Evolutionary conservation across 2,888 invertebrate genomes (phyloP).

Genomic region (Panorpa germanica): DNA sequence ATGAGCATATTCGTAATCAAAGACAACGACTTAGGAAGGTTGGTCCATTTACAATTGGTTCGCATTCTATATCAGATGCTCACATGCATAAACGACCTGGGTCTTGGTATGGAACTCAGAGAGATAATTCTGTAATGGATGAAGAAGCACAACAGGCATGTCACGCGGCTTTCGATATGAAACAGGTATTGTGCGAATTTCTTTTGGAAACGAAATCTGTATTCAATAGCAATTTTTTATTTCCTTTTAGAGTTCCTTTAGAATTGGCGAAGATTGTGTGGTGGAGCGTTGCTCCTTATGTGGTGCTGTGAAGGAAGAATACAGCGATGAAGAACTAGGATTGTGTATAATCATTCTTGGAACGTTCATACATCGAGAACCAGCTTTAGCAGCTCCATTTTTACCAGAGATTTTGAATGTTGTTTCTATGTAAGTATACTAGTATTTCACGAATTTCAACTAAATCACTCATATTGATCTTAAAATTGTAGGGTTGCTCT

Average conservation of each 20-base stretch:
- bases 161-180: constrained; percentile 27
- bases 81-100: constrained; percentile 30
- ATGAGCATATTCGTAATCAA: constrained; percentile 24
- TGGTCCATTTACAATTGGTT: constrained; percentile 30
- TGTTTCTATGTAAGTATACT: constrained; percentile 53
- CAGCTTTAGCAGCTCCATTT: constrained; percentile 82
- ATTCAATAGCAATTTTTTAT: neutral
- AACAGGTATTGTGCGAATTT: constrained; percentile 19
- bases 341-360: constrained; percentile 84
- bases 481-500: constrained; percentile 42
- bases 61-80: constrained; percentile 28
- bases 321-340: constrained; percentile 92
- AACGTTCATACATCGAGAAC: constrained; percentile 92
- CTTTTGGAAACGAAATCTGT: constrained; percentile 4
- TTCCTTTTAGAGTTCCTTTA: constrained; percentile 30
- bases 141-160: constrained; percentile 14
- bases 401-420: constrained; percentile 79
- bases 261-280: constrained; percentile 52
- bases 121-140: constrained; percentile 18
- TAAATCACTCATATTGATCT: constrained; percentile 7
- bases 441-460: neutral
- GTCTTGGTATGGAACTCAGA: constrained; percentile 27
- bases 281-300: constrained; percentile 66
- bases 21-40: constrained; percentile 32
- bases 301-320: constrained; percentile 73